Percentiles rank a stretch among this genome's conserved stretches.
Conservation (phyloP, 53 echinoderm and acorn worm genomes). For the Arbacia lixula region DNA sequence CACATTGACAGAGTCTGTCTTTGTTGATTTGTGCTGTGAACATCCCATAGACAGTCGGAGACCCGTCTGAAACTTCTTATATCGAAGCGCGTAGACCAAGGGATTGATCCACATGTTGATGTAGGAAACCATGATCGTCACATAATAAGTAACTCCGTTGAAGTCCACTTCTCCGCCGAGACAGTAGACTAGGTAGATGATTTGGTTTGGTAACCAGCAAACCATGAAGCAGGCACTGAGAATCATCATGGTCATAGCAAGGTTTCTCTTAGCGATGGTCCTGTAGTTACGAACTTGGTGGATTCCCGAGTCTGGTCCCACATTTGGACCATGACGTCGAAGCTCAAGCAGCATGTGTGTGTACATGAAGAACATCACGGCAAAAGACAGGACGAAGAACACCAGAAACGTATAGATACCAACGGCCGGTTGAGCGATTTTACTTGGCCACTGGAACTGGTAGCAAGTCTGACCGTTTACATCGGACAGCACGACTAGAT, state of each 20-base stretch:
- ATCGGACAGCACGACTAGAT: not conserved
- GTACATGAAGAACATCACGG: slow-evolving; percentile 36
- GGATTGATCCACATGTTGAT: slow-evolving; percentile 72
- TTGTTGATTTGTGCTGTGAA: no score
- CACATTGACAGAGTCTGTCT: no score
- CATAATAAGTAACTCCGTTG: slow-evolving; percentile 16
- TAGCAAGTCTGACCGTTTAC: not conserved
- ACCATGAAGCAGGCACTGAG: slow-evolving; percentile 40
- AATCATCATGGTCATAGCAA: slow-evolving; percentile 59
- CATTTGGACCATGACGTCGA: not conserved
- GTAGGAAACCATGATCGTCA: slow-evolving; percentile 49
- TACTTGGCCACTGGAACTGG: not conserved
- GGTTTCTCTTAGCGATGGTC: slow-evolving; percentile 19
- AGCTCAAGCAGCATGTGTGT: not conserved
- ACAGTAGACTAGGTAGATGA: slow-evolving; percentile 52
- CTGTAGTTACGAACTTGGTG: slow-evolving; percentile 3
- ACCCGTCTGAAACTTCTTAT: slow-evolving; percentile 58
- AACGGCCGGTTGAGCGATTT: slow-evolving; percentile 12
- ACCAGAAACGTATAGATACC: slow-evolving; percentile 12
- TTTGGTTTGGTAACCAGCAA: slow-evolving; percentile 68
- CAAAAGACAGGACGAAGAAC: slow-evolving; percentile 46
- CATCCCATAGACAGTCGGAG: slow-evolving; percentile 7
- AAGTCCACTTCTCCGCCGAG: slow-evolving; percentile 39
- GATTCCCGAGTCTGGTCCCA: not conserved
- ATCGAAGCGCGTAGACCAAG: slow-evolving; percentile 64